A percentile compares a stretch with the other conserved stretches of the same genome.
Conservation (phyloP, 2,797 vertebrate genomes). For the Acanthurus lineatus region DNA sequence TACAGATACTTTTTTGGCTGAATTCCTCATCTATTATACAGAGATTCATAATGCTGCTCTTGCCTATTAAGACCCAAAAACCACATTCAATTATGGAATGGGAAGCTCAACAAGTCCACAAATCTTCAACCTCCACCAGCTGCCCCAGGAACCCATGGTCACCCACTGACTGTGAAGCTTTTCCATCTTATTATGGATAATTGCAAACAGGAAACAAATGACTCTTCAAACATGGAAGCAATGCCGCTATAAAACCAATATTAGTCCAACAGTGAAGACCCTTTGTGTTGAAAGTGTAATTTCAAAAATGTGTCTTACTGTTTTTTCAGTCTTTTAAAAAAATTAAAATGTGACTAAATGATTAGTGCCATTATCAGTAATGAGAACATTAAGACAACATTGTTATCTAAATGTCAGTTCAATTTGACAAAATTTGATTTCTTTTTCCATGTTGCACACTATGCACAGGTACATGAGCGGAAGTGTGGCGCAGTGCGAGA, state of each 20-base stretch:
- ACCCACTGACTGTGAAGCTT: conserved; percentile 46
- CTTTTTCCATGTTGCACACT: neutral
- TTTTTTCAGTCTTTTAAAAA: neutral
- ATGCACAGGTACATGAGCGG: conserved; percentile 92
- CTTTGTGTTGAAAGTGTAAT: conserved; percentile 6
- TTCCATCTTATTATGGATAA: conserved; percentile 48
- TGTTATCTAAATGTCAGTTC: conserved; percentile 21
- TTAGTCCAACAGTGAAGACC: conserved; percentile 26
- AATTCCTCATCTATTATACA: neutral
- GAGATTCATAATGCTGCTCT: conserved; percentile 18
- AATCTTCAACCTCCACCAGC: conserved; percentile 50
- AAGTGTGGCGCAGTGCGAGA: conserved; percentile 97
- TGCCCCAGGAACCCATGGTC: conserved; percentile 35
- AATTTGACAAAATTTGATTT: conserved; percentile 1
- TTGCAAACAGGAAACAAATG: conserved; percentile 38
- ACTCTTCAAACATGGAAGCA: neutral
- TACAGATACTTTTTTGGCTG: neutral
- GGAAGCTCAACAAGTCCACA: conserved; percentile 28
- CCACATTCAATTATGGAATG: conserved; percentile 36
- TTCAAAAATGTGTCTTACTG: neutral
- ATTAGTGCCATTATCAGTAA: neutral
- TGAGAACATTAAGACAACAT: conserved; percentile 6
- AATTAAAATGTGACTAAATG: neutral
- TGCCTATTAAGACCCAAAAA: conserved; percentile 43
- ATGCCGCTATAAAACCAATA: conserved; percentile 32